Base-by-base conservation (phyloP, 2,113 vertebrate species). In the Shinisaurus crocodilurus region DNA sequence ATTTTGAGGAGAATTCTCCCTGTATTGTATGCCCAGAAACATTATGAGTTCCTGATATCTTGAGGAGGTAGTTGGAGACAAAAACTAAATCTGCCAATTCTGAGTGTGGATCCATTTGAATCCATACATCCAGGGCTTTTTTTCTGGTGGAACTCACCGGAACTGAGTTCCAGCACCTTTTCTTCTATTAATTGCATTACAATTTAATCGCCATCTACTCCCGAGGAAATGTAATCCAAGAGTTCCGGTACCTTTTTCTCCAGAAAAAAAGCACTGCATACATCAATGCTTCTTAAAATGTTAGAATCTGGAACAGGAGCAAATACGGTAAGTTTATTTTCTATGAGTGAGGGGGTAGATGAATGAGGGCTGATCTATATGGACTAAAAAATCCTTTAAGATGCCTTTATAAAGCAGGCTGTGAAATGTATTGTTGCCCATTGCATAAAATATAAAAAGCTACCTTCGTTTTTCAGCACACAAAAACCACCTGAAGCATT, bases 301-400 rank as follows among this genome's bases (percentile, higher is more conserved):
- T 54, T 54, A 54, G 7, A 88, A 34, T 15, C 15, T 54, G 80
- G 91, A 93, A 85, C 0, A 1, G 32, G 77, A 65, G 63, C 16
- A 93, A 76, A 1, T n/a, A n/a, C n/a, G n/a, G n/a, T 90, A 90
- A 10, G 37, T 43, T 75, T 34, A 75, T 75, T 75, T 76, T 43
- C 40, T 76, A 54, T 6, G 50, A 54, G 10, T 54, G 50, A 54
- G 48, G 7, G 48, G 3, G 50, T 54, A 54, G 50, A 54, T 54
- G 50, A 54, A 54, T 54, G 50, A 54, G 50, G 50, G 50, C 50
- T 54, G 50, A 54, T 54, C 50, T 54, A 12, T 54, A 82, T 10
- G 5, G 34, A 8, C 18, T 20, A 16, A 54, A 81, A 34, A 81
- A 18, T 32, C 12, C 16, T 50, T 20, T 54, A 74, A 23, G 50